phyloP scores from a whole-genome alignment of 2,888 invertebrate genomes.

The Cerastis rubricosa region DNA sequence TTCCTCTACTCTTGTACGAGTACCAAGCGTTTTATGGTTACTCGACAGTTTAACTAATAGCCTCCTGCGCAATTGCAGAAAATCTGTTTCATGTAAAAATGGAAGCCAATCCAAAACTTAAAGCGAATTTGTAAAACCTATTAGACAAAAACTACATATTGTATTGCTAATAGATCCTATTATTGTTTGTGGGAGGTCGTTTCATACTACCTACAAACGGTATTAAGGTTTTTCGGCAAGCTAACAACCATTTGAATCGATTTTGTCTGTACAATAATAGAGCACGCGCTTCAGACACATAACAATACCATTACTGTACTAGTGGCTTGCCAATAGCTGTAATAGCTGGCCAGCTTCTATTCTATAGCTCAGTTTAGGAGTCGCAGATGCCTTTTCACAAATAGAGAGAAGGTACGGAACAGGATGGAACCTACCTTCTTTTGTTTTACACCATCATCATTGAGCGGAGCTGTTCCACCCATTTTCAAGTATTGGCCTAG shows the following conservation, averaged over 20 bases:
- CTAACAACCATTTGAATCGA: constrained; percentile 20
- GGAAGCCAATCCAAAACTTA: neutral
- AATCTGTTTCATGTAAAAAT: neutral
- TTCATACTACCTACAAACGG: neutral
- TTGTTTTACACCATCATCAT: neutral
- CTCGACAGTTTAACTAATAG: neutral
- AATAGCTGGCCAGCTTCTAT: neutral
- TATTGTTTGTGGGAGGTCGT: neutral
- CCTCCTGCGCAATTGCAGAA: neutral
- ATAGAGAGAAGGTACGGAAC: neutral
- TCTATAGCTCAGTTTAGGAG: neutral
- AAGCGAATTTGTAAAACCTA: neutral
- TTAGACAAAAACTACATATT: neutral
- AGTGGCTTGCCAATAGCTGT: constrained; percentile 5
- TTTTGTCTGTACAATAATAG: constrained; percentile 15
- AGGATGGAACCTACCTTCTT: neutral
- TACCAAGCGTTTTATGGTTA: too few relatives aligned
- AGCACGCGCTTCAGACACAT: neutral
- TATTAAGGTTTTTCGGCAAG: neutral
- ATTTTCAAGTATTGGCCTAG: neutral
- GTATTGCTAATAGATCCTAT: neutral
- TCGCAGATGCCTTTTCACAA: neutral
- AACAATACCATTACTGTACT: constrained; percentile 10
- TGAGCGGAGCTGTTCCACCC: neutral
- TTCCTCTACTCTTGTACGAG: too few relatives aligned